Percentiles rank a stretch among this genome's conserved stretches.
Evolutionary conservation across 2,888 invertebrate genomes (phyloP).

Genomic region (Polydrusus tereticollis): DNA sequence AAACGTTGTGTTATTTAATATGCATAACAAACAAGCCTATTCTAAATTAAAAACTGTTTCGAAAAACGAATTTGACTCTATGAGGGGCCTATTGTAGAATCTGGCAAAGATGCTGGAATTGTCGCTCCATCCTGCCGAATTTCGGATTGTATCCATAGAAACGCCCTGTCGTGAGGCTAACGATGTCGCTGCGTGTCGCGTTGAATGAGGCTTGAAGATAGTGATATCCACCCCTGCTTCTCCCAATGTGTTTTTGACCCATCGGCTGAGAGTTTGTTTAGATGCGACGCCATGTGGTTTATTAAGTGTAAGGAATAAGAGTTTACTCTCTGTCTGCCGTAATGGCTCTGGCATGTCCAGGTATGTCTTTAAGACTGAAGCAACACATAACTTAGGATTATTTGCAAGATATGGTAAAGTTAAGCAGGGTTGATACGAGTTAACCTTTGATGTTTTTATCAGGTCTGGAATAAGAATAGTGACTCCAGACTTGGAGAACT

Average conservation of each 20-base stretch:
- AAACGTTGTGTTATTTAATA: too few species aligned
- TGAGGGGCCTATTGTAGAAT: too few species aligned
- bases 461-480: slow-evolving; percentile 11
- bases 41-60: too few species aligned
- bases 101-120: too few species aligned
- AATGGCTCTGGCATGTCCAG: background rate
- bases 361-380: background rate
- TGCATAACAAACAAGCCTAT: too few species aligned
- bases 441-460: slow-evolving; percentile 10
- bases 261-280: slow-evolving; percentile 18
- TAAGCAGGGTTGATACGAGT: background rate
- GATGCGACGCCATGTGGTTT: slow-evolving; percentile 3
- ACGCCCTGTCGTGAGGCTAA: too few species aligned
- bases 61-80: too few species aligned
- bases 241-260: background rate
- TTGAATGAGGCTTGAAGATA: too few species aligned
- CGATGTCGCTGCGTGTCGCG: too few species aligned
- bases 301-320: background rate
- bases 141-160: too few species aligned
- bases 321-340: background rate
- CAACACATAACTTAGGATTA: background rate
- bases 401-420: slow-evolving; percentile 6
- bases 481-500: background rate
- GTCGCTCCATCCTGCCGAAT: too few species aligned
- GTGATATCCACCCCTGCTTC: slow-evolving; percentile 3